Evolutionary conservation across 2,888 invertebrate genomes (phyloP).

Genomic region (Polydrusus pterygomalis): DNA sequence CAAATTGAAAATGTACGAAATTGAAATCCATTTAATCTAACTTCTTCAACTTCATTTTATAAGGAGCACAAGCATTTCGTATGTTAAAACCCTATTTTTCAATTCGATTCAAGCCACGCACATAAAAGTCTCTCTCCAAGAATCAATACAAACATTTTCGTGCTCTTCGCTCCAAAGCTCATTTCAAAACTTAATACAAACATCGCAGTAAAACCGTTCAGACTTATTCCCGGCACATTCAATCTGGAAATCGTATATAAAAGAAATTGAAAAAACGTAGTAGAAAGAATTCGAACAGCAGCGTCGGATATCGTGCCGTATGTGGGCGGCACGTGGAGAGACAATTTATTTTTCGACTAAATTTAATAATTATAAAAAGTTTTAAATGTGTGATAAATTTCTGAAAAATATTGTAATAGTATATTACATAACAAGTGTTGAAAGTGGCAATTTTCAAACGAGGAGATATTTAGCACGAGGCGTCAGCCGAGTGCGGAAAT

Average conservation of each 20-base stretch:
- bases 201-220: constrained; percentile 53
- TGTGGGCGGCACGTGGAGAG: neutral
- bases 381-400: too few species aligned
- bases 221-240: constrained; percentile 50
- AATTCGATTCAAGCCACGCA: constrained; percentile 51
- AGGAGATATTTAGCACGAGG: too few species aligned
- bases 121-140: constrained; percentile 48
- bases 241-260: constrained; percentile 42
- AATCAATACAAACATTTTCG: constrained; percentile 56
- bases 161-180: constrained; percentile 45
- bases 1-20: constrained; percentile 46
- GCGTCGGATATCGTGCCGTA: neutral
- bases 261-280: constrained; percentile 32
- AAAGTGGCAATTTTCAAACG: too few species aligned
- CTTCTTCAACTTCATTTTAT: constrained; percentile 50
- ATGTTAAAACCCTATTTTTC: constrained; percentile 54
- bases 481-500: too few species aligned
- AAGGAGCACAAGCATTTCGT: constrained; percentile 50
- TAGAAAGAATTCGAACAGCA: constrained; percentile 6
- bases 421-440: too few species aligned
- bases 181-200: constrained; percentile 54
- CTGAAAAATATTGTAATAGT: too few species aligned
- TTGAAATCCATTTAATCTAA: constrained; percentile 50
- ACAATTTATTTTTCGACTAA: neutral
- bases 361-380: too few species aligned